phyloP scores from a whole-genome alignment of 1,140 invertebrate species.

The Neelides sp. region DNA sequence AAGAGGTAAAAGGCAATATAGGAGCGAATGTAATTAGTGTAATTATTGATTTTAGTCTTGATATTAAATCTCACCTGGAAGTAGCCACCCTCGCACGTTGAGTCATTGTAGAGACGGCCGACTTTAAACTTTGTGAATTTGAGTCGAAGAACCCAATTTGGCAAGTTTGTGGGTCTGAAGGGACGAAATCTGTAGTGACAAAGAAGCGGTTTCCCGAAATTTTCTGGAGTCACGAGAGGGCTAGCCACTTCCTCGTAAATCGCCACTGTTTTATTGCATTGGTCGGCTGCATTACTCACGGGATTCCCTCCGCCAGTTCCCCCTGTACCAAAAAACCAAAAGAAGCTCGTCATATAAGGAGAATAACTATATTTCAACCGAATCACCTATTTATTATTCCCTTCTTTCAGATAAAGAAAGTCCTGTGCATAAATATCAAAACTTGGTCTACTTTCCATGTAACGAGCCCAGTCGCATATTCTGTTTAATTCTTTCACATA shows the following conservation, averaged over 20 bases:
- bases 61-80: slow-evolving; percentile 54
- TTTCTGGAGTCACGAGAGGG: slow-evolving; percentile 66
- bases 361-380: no score
- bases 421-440: no score
- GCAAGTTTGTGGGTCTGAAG: slow-evolving; percentile 55
- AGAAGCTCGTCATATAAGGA: no score
- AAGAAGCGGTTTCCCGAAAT: slow-evolving; percentile 64
- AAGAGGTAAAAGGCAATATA: no score
- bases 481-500: no score
- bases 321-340: not conserved
- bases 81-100: slow-evolving; percentile 68
- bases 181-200: slow-evolving; percentile 79
- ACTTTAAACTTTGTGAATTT: slow-evolving; percentile 87
- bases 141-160: slow-evolving; percentile 76
- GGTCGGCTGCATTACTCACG: slow-evolving; percentile 32
- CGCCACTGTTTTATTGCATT: slow-evolving; percentile 83
- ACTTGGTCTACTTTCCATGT: no score
- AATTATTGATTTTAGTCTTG: slow-evolving; percentile 6
- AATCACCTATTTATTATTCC: no score
- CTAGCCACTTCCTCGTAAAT: slow-evolving; percentile 79
- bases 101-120: slow-evolving; percentile 68
- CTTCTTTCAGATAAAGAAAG: no score
- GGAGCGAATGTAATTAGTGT: slow-evolving; percentile 4
- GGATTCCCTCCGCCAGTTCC: not conserved
- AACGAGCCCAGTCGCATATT: no score